Evolutionary conservation across 1,140 invertebrate species (phyloP).

Genomic region (Epicauta chinensis): DNA sequence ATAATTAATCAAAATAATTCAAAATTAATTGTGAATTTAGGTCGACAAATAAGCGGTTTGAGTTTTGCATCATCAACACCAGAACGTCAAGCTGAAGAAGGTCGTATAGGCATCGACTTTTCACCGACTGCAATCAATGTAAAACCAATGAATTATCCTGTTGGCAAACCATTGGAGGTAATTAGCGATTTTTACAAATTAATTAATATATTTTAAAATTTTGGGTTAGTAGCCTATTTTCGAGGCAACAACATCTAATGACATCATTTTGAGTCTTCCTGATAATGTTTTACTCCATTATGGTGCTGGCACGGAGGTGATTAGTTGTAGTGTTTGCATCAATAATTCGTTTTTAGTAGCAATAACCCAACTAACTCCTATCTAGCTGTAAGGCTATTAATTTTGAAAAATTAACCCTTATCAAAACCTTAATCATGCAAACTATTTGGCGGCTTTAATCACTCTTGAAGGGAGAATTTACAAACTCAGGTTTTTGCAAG

Average conservation of each 20-base stretch:
- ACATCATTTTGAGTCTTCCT: slow-evolving; percentile 16
- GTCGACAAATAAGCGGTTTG: slow-evolving; percentile 18
- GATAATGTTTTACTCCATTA: slow-evolving; percentile 5
- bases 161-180: slow-evolving; percentile 77
- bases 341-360: slow-evolving; percentile 2
- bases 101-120: slow-evolving; percentile 33
- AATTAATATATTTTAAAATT: slow-evolving; percentile 12
- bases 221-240: slow-evolving; percentile 20
- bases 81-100: slow-evolving; percentile 49
- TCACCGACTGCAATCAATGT: slow-evolving; percentile 35
- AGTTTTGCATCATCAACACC: slow-evolving; percentile 29
- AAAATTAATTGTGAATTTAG: slow-evolving; percentile 9
- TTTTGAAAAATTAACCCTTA: no score
- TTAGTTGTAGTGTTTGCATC: slow-evolving; percentile 3
- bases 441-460: no score
- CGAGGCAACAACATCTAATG: slow-evolving; percentile 14
- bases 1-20: neutral
- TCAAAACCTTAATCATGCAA: no score
- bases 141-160: slow-evolving; percentile 58
- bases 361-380: neutral
- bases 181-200: slow-evolving; percentile 8
- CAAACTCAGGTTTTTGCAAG: no score
- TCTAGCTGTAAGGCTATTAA: no score
- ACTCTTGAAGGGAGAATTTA: no score
- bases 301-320: slow-evolving; percentile 21